Percentiles rank a stretch among this genome's conserved stretches.
Evolutionary conservation across 1,140 invertebrate species (phyloP).

Genomic region (Zelostemma sp.): DNA sequence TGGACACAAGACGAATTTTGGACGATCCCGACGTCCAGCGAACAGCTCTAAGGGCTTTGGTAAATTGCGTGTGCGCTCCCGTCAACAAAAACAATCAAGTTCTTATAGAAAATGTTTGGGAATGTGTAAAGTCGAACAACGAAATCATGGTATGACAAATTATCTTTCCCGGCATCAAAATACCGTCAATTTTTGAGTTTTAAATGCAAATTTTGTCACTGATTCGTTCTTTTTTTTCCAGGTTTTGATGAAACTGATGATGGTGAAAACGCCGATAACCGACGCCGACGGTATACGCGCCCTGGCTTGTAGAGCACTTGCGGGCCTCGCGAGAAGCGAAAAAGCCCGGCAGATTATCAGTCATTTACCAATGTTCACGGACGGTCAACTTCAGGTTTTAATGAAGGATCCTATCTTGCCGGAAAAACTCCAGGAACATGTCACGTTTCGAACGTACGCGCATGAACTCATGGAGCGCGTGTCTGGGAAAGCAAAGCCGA

Average conservation of each 20-base stretch:
- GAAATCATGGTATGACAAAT: constrained; percentile 86
- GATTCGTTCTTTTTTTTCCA: constrained; percentile 48
- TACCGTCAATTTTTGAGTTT: background rate
- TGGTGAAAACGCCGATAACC: constrained; percentile 93
- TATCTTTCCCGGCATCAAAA: constrained; percentile 9
- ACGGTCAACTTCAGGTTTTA: constrained; percentile 90
- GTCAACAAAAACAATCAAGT: constrained; percentile 83
- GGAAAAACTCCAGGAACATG: constrained; percentile 95
- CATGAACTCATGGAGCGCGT: constrained; percentile 91
- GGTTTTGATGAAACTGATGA: constrained; percentile 84
- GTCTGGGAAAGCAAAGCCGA: constrained; percentile 90
- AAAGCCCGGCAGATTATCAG: constrained; percentile 95
- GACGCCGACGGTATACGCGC: constrained; percentile 95
- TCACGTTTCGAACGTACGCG: constrained; percentile 96
- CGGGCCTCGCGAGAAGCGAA: constrained; percentile 91
- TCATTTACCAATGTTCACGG: constrained; percentile 94
- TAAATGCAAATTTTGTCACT: too few relatives aligned
- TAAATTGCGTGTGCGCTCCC: constrained; percentile 95
- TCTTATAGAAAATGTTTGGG: constrained; percentile 91
- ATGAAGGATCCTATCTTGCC: constrained; percentile 97
- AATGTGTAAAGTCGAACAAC: constrained; percentile 91
- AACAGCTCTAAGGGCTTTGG: constrained; percentile 87
- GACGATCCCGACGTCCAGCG: constrained; percentile 92
- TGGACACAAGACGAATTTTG: constrained; percentile 92
- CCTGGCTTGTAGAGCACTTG: constrained; percentile 92